phyloP scores from a whole-genome alignment of 2,888 invertebrate species.

The Platynereis dumerilii region DNA sequence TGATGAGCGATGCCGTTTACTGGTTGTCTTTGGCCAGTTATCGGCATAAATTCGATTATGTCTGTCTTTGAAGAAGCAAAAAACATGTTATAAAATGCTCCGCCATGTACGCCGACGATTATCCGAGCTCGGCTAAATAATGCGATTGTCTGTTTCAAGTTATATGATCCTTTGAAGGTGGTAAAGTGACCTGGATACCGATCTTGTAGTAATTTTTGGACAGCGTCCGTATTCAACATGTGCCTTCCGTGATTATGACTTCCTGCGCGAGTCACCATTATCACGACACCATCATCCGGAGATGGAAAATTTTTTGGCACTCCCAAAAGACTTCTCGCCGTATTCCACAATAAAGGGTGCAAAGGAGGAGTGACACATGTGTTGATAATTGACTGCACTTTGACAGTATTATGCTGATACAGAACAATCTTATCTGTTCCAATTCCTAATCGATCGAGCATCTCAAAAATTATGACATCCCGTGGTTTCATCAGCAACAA shows the following conservation, averaged over 20 bases:
- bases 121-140: slow-evolving; percentile 20
- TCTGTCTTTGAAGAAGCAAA: slow-evolving; percentile 11
- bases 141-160: slow-evolving; percentile 7
- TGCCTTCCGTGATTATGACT: slow-evolving; percentile 21
- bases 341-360: slow-evolving; percentile 23
- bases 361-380: slow-evolving; percentile 26
- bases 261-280: slow-evolving; percentile 19
- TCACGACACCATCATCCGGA: slow-evolving; percentile 1
- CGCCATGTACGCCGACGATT: slow-evolving; percentile 31
- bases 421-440: slow-evolving; percentile 12
- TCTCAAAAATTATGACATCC: slow-evolving; percentile 22
- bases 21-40: neutral
- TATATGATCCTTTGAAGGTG: slow-evolving; percentile 20
- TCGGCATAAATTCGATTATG: slow-evolving; percentile 26
- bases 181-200: slow-evolving; percentile 13
- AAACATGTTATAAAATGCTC: slow-evolving; percentile 30
- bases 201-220: slow-evolving; percentile 6
- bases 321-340: slow-evolving; percentile 12
- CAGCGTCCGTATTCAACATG: slow-evolving; percentile 19
- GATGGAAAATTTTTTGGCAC: neutral
- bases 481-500: slow-evolving; percentile 18
- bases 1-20: slow-evolving; percentile 5
- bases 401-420: neutral
- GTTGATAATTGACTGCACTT: slow-evolving; percentile 11
- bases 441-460: slow-evolving; percentile 19